Evolutionary conservation across 2,888 invertebrate species (phyloP).

Genomic region (Drosophila anomelani): DNA sequence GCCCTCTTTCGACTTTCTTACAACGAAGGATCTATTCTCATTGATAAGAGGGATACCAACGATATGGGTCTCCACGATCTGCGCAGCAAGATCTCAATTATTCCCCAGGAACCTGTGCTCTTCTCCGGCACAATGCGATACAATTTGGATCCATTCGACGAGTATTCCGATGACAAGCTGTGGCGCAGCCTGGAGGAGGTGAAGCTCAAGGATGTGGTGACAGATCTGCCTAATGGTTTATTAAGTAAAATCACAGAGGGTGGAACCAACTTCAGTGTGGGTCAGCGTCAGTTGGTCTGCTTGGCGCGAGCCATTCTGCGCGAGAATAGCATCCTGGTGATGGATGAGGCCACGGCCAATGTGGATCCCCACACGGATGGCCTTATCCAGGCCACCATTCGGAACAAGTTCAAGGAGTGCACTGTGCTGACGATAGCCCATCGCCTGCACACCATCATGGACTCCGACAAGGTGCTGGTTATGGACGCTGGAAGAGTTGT

Average conservation of each 20-base stretch:
- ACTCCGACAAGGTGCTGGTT: conserved; percentile 87
- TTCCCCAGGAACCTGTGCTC: conserved; percentile 93
- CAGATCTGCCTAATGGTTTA: conserved; percentile 88
- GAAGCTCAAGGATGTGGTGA: conserved; percentile 88
- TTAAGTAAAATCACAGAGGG: conserved; percentile 90
- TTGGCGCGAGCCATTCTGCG: conserved; percentile 94
- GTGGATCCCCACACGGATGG: conserved; percentile 95
- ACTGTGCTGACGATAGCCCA: conserved; percentile 97
- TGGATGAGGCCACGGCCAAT: conserved; percentile 97
- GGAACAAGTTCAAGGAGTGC: conserved; percentile 90
- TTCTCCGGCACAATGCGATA: conserved; percentile 94
- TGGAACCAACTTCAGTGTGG: conserved; percentile 94
- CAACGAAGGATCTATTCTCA: conserved; percentile 90
- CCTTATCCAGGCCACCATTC: conserved; percentile 92
- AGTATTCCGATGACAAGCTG: conserved; percentile 91
- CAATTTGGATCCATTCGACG: conserved; percentile 95
- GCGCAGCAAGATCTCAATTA: conserved; percentile 91
- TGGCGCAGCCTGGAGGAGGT: conserved; percentile 93
- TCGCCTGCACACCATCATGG: conserved; percentile 92
- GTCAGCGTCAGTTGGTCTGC: conserved; percentile 95
- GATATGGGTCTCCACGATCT: conserved; percentile 90
- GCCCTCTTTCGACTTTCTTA: conserved; percentile 92
- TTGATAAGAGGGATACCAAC: conserved; percentile 91
- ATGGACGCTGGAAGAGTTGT: conserved; percentile 89
- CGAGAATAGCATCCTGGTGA: conserved; percentile 92